Base-by-base conservation (phyloP, 2,888 invertebrate species). In the Germaria angustata region DNA sequence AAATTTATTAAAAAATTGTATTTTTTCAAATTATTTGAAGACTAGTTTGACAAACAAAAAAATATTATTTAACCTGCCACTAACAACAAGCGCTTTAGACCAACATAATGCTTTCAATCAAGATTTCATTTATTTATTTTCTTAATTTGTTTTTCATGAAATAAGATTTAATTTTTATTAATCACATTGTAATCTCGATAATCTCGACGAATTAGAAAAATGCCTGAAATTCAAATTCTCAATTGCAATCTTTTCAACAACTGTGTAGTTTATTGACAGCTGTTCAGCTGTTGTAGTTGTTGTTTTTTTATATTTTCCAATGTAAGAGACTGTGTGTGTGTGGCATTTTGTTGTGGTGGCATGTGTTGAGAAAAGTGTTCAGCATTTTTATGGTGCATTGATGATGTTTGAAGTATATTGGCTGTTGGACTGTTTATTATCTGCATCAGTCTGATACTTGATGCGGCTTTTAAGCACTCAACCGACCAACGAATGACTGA, bases 331-430 rank as follows among this genome's bases (percentile, higher is more conserved):
- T 22, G 17, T 7, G 32, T 66, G 77, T 53, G 77, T 72, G 71
- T 65, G 78, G 76, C 59, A 76, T 68, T 68, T 51, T 39, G 34
- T 53, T 68, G 51, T 73, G 63, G 73, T 68, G 66, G 72, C 61
- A 73, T 77, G 69, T 69, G 61, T 69, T 53, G 69, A 51, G 44
- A 77, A 75, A 55, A 51, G 53, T 79, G 65, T 79, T 66, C n/a
- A 73, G 44, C 51, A 73, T 73, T 72, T 79, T 72, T 72, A 80
- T 80, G 65, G 49, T 32, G 22, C 72, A 73, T 34, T 73, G 66
- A 80, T 72, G 72, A 51, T 68, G 72, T 49, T 66, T 59, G 66
- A 72, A 28, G 44, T 66, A 28, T 53, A 24, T 17, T 17, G 65
- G 34, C 36, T 34, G 55, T 46, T 65, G 36, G 57, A 41, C 77